These are phyloP conservation scores for Cavia aperea DNA, from an alignment of 2,113 vertebrate genomes.

Conservation along the genomic window DNA sequence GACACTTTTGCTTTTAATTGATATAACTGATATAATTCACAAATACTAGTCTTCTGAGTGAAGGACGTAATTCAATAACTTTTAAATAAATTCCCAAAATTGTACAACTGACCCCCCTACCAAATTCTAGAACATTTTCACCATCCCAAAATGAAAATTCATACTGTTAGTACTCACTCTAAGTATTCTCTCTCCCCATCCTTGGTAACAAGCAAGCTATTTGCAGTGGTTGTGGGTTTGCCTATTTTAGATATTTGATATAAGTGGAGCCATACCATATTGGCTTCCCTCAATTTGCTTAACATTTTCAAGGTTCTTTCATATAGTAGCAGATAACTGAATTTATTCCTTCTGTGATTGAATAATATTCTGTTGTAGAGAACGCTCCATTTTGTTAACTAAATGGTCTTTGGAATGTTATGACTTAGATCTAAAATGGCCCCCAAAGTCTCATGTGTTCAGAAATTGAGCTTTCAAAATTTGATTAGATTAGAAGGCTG, in stretches of 20 bases:
- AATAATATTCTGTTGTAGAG: conserved; percentile 30
- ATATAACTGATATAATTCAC: neutral
- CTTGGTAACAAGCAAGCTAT: neutral
- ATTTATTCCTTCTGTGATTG: neutral
- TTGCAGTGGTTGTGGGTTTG: neutral
- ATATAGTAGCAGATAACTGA: neutral
- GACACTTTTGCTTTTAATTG: conserved; percentile 4
- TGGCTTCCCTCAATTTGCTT: neutral
- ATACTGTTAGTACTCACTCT: neutral
- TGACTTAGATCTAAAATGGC: neutral
- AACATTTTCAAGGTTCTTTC: neutral
- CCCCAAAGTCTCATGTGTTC: neutral
- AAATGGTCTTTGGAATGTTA: neutral
- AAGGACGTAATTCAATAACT: neutral
- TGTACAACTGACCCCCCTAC: neutral
- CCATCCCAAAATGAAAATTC: neutral
- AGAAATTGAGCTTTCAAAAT: neutral
- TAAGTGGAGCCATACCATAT: neutral
- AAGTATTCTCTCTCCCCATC: too few relatives aligned
- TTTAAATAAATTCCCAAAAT: conserved; percentile 1
- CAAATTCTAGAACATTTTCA: conserved; percentile 16
- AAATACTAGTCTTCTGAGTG: neutral
- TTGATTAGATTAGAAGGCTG: neutral
- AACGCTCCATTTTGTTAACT: neutral
- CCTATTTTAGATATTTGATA: neutral